These are phyloP conservation scores for Fratercula arctica DNA, from an alignment of 2,797 vertebrate genomes.

Conservation along the genomic window DNA sequence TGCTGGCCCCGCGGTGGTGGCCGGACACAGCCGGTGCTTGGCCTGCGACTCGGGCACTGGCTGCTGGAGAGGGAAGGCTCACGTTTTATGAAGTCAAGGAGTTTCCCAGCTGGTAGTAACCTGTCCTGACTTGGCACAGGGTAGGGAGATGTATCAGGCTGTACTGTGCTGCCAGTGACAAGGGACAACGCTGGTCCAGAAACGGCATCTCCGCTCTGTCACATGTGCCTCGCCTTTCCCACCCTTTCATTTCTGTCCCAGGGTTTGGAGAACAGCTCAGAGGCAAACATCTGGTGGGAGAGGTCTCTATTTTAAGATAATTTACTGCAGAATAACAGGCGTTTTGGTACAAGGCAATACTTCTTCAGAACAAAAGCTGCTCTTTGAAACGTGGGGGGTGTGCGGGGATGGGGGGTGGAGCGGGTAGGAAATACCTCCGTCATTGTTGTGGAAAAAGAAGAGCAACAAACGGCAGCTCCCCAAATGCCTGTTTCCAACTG, in stretches of 20 bases:
- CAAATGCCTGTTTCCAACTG: background rate
- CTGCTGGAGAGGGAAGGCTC: background rate
- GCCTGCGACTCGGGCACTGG: rapidly evolving
- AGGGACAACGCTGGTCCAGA: rapidly evolving
- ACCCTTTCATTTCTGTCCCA: background rate
- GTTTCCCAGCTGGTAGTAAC: background rate
- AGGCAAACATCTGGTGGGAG: background rate
- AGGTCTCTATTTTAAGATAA: slow-evolving; percentile 34
- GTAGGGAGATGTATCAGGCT: background rate
- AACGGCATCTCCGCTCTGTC: background rate
- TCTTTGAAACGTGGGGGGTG: background rate
- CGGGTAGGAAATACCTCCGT: background rate
- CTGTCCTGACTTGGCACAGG: background rate
- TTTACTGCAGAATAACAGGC: background rate
- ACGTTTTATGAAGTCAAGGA: rapidly evolving
- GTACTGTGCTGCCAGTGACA: rapidly evolving
- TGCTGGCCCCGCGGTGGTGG: rapidly evolving
- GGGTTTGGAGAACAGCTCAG: background rate
- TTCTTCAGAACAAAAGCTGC: background rate
- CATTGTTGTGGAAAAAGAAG: background rate
- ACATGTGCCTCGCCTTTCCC: background rate
- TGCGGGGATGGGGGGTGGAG: no score
- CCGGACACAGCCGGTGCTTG: background rate
- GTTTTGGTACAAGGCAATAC: background rate
- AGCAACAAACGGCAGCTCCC: background rate